Conservation (phyloP, 2,888 invertebrate species). For the Ditula angustiorana region DNA sequence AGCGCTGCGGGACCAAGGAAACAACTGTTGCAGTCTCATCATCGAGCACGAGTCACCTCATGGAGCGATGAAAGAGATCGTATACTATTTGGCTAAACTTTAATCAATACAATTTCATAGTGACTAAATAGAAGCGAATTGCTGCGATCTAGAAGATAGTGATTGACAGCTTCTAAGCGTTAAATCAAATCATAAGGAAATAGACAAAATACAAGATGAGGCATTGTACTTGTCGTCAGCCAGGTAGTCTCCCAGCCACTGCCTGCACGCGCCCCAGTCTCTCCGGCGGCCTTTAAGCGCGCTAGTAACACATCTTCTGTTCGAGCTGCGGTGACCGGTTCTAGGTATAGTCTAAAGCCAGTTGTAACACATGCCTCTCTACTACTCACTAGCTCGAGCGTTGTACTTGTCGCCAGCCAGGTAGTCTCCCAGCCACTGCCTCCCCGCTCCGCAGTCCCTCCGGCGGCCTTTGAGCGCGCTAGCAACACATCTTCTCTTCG, state of each 20-base stretch:
- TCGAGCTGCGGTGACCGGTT: slow-evolving; percentile 94
- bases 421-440: slow-evolving; percentile 75
- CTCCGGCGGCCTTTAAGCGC: slow-evolving; percentile 61
- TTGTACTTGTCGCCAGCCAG: slow-evolving; percentile 67
- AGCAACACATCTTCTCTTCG: slow-evolving; percentile 78
- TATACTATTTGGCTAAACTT: no score
- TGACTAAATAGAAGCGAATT: no score
- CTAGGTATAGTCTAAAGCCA: slow-evolving; percentile 92
- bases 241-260: slow-evolving; percentile 76
- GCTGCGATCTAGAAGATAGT: no score
- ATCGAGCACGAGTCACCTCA: no score
- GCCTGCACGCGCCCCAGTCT: slow-evolving; percentile 69
- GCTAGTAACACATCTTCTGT: slow-evolving; percentile 77
- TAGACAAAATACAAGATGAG: no score
- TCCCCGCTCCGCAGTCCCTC: slow-evolving; percentile 67
- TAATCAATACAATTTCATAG: no score
- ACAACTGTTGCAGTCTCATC: no score
- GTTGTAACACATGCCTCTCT: no score
- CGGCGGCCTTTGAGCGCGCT: slow-evolving; percentile 64
- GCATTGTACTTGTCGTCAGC: slow-evolving; percentile 64
- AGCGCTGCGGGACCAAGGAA: slow-evolving; percentile 50
- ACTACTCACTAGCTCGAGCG: slow-evolving; percentile 60
- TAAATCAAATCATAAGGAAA: no score
- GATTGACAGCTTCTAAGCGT: no score
- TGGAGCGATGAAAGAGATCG: no score